These are phyloP conservation scores for Dermatemys mawii DNA, from an alignment of 2,113 vertebrate genomes.

Conservation along the genomic window DNA sequence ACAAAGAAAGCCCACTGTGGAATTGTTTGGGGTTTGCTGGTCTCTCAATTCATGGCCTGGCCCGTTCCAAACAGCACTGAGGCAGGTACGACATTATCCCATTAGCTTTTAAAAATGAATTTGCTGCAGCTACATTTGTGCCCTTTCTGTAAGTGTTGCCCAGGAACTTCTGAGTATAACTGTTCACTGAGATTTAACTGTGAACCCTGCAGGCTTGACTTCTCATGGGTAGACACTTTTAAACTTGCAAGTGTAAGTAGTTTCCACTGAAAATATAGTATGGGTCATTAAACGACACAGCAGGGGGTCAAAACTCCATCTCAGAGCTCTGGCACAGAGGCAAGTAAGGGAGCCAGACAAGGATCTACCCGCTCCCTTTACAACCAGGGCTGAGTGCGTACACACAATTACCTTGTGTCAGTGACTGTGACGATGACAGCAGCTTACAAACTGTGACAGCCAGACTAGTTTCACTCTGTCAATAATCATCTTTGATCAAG, in stretches of 20 bases:
- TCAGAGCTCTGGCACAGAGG: neutral
- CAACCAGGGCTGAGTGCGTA: neutral
- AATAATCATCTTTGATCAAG: neutral
- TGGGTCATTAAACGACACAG: neutral
- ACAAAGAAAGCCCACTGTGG: neutral
- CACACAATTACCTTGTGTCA: neutral
- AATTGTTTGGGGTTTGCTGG: neutral
- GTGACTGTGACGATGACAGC: neutral
- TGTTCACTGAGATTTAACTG: neutral
- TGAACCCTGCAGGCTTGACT: neutral
- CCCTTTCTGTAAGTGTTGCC: neutral
- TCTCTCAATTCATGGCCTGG: neutral
- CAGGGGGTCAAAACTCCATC: fast-evolving
- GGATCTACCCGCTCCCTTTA: neutral
- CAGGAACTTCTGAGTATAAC: neutral
- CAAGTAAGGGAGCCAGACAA: neutral
- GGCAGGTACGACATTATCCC: neutral
- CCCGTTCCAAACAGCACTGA: neutral
- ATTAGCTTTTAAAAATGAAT: neutral
- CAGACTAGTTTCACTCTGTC: neutral
- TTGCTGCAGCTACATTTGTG: neutral
- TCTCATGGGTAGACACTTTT: neutral
- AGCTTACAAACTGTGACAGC: neutral
- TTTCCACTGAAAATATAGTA: neutral
- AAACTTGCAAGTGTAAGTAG: neutral